Conservation (phyloP, 2,113 vertebrate genomes). For the Ammospiza caudacuta region DNA sequence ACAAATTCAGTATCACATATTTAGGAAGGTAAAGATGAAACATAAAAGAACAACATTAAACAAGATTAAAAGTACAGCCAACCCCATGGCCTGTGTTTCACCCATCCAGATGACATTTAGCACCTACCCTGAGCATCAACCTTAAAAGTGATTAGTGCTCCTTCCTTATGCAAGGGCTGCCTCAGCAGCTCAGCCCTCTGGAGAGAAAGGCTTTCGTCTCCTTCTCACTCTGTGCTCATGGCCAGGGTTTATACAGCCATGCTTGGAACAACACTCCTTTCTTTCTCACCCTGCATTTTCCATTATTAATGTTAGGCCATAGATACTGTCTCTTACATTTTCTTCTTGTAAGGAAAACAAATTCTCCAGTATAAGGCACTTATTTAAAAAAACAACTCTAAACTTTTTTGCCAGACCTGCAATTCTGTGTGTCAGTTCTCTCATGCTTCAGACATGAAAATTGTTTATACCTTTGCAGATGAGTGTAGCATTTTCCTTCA, state of each 20-base stretch:
- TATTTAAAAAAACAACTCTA: not conserved
- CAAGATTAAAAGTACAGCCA: not conserved
- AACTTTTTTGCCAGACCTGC: not conserved
- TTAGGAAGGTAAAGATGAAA: not conserved
- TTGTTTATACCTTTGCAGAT: not conserved
- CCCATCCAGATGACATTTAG: not conserved
- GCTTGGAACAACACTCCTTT: not conserved
- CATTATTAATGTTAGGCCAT: not conserved
- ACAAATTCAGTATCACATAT: fast-evolving
- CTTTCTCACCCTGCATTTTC: not conserved
- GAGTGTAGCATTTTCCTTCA: not conserved
- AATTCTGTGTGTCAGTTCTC: conserved; percentile 1
- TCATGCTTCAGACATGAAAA: not conserved
- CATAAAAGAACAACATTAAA: not conserved
- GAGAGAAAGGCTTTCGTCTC: not conserved
- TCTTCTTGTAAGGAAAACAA: not conserved
- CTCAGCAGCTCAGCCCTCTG: not conserved
- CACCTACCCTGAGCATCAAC: not conserved
- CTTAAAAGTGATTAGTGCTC: not conserved
- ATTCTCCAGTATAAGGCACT: not conserved
- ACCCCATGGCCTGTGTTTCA: not conserved
- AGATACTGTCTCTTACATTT: not conserved
- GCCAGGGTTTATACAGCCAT: not conserved
- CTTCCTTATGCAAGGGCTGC: fast-evolving
- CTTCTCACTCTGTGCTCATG: not conserved